These are phyloP conservation scores for Coptotermes formosanus DNA, from an alignment of 1,140 invertebrate species.

Conservation along the genomic window DNA sequence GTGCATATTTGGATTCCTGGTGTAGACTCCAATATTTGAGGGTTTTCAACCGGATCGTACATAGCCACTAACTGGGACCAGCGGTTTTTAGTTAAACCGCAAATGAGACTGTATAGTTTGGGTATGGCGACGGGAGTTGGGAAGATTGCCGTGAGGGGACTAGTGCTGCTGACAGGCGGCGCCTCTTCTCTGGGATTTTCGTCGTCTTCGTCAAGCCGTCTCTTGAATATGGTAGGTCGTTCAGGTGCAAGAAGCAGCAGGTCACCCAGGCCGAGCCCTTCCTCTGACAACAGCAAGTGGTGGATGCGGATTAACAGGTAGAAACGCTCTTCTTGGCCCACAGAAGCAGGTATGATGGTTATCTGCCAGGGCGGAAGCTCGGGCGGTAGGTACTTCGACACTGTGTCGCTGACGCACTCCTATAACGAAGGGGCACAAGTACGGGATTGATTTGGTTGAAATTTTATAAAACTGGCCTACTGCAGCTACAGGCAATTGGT, in stretches of 20 bases:
- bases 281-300: conserved; percentile 69
- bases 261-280: conserved; percentile 65
- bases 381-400: conserved; percentile 69
- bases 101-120: conserved; percentile 51
- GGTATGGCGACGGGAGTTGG: conserved; percentile 61
- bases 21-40: conserved; percentile 59
- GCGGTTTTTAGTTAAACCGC: conserved; percentile 61
- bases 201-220: conserved; percentile 25
- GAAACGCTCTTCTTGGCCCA: conserved; percentile 57
- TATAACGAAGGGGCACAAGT: conserved; percentile 44
- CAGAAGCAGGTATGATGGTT: conserved; percentile 62
- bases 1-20: conserved; percentile 45
- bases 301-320: conserved; percentile 73
- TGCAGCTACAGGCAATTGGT: too few species aligned
- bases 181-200: conserved; percentile 2
- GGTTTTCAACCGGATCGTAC: conserved; percentile 72
- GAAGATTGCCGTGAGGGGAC: conserved; percentile 23
- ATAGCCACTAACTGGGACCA: conserved; percentile 79
- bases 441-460: too few species aligned
- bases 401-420: conserved; percentile 74
- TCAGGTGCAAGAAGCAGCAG: conserved; percentile 56
- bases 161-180: background rate
- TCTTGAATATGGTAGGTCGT: background rate
- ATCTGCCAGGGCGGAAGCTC: conserved; percentile 76
- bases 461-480: too few species aligned